phyloP scores from a whole-genome alignment of 2,888 invertebrate genomes.

The Corbicula japonica region DNA sequence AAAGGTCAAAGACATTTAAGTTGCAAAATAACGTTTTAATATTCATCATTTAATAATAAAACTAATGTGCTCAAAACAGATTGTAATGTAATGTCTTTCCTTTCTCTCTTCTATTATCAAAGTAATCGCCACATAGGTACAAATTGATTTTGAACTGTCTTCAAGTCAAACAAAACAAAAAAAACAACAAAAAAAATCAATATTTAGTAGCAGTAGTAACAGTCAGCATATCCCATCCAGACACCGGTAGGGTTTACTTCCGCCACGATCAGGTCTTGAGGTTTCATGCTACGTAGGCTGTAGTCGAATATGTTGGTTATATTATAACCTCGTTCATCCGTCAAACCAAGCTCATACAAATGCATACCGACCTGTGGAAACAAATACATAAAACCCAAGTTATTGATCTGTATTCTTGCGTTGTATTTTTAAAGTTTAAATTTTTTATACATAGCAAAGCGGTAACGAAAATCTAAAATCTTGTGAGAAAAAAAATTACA shows the following conservation, averaged over 20 bases:
- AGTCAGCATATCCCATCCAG: constrained; percentile 62
- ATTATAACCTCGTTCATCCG: constrained; percentile 74
- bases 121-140: not conserved
- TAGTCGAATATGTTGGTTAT: constrained; percentile 81
- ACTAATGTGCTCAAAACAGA: not conserved
- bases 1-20: no score
- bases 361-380: constrained; percentile 58
- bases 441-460: not conserved
- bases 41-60: not conserved
- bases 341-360: constrained; percentile 71
- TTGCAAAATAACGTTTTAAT: not conserved
- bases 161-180: not conserved
- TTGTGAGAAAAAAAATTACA: not conserved
- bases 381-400: constrained; percentile 1
- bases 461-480: not conserved
- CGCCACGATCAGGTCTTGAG: constrained; percentile 67
- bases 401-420: not conserved
- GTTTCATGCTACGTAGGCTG: constrained; percentile 71
- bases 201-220: constrained; percentile 15
- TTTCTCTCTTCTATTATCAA: not conserved
- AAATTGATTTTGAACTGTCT: not conserved
- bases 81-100: not conserved
- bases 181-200: not conserved
- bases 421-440: no score
- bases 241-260: constrained; percentile 74